Conservation (phyloP, 1,140 invertebrate species). For the Eriosoma lanigerum region DNA sequence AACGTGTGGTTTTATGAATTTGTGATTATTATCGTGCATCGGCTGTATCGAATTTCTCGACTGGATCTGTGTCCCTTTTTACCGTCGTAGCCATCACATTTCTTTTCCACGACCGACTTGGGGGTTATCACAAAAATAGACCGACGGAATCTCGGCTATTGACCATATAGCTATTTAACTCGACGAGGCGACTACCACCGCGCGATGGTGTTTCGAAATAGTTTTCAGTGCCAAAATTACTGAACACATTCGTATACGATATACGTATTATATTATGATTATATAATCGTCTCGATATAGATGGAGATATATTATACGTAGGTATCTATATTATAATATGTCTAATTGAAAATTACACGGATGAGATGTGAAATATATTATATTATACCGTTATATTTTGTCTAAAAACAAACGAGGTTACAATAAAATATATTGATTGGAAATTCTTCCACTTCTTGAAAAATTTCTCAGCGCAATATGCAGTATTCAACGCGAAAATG, state of each 20-base stretch:
- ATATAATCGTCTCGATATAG: too few relatives aligned
- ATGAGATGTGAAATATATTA: too few relatives aligned
- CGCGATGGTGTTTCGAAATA: neutral
- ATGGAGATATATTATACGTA: too few relatives aligned
- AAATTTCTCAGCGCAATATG: too few relatives aligned
- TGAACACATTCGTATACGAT: neutral
- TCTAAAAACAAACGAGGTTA: too few relatives aligned
- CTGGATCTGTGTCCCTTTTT: neutral
- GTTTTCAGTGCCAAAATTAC: conserved; percentile 25
- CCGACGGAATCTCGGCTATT: conserved; percentile 23
- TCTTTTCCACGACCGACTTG: neutral
- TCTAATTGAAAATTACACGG: too few relatives aligned
- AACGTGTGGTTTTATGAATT: neutral
- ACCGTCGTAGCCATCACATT: too few relatives aligned
- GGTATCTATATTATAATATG: too few relatives aligned
- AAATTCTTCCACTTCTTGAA: too few relatives aligned
- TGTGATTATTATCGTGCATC: neutral
- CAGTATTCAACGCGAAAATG: too few relatives aligned
- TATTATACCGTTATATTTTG: too few relatives aligned
- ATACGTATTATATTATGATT: neutral
- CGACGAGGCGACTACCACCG: neutral
- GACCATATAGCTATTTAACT: conserved; percentile 1
- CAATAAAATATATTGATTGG: too few relatives aligned
- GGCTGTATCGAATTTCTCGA: neutral
- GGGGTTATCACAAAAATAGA: conserved; percentile 31